Evolutionary conservation across 2,888 invertebrate species (phyloP).

Genomic region (Formica aserva): DNA sequence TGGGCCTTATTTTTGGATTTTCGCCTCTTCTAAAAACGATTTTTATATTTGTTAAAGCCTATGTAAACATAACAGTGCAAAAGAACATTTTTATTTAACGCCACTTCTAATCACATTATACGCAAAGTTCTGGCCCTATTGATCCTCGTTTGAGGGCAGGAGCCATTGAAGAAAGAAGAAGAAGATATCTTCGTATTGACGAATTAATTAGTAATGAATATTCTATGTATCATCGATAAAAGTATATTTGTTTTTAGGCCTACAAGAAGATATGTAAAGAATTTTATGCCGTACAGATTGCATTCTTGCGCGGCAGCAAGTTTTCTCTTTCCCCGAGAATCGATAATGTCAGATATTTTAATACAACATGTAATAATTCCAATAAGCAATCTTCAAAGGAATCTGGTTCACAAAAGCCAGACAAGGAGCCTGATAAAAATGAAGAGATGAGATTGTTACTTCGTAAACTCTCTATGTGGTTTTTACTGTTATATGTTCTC

Average conservation of each 20-base stretch:
- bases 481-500: not conserved
- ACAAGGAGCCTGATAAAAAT: conserved; percentile 74
- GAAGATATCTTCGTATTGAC: not conserved
- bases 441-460: conserved; percentile 60
- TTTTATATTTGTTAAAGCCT: too few relatives aligned
- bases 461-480: not conserved
- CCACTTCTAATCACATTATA: too few relatives aligned
- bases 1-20: too few relatives aligned
- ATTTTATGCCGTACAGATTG: conserved; percentile 87
- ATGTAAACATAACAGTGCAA: too few relatives aligned
- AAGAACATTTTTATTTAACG: too few relatives aligned
- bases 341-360: conserved; percentile 66
- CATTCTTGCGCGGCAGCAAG: conserved; percentile 68
- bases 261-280: conserved; percentile 86
- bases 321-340: conserved; percentile 27
- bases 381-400: conserved; percentile 56
- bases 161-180: too few relatives aligned
- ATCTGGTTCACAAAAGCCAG: conserved; percentile 56
- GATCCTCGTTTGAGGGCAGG: too few relatives aligned
- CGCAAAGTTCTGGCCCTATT: too few relatives aligned
- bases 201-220: not conserved
- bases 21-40: too few relatives aligned
- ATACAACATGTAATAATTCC: conserved; percentile 62
- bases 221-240: not conserved
- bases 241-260: conserved; percentile 73